Conservation (phyloP, 2,113 vertebrate genomes). For the Callipepla californica region DNA sequence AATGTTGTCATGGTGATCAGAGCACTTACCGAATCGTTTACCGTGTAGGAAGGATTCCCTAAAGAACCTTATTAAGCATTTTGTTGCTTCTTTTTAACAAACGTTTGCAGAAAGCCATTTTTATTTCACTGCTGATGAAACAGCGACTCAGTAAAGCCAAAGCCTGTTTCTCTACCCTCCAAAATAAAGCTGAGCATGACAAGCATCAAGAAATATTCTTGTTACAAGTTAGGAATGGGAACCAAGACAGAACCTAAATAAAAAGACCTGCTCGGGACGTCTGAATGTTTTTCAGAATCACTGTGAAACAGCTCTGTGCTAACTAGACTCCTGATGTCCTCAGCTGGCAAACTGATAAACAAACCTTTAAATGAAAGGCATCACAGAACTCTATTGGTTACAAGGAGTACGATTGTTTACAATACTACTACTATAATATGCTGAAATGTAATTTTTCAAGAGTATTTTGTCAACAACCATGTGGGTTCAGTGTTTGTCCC, state of each 20-base stretch:
- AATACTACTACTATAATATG: neutral
- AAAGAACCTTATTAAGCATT: constrained; percentile 51
- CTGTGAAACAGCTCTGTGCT: neutral
- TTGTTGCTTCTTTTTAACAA: constrained; percentile 33
- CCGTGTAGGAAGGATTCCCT: constrained; percentile 65
- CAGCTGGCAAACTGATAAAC: neutral
- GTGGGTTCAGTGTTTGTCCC: neutral
- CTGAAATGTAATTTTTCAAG: neutral
- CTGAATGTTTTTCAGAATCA: neutral
- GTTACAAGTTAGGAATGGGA: neutral
- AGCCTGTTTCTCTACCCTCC: neutral
- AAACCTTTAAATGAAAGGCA: neutral
- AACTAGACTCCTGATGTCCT: neutral
- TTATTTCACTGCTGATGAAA: constrained; percentile 10
- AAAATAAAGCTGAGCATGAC: neutral
- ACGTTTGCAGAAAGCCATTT: constrained; percentile 52
- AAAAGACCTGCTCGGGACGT: neutral
- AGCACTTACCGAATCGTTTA: constrained; percentile 32
- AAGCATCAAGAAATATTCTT: neutral
- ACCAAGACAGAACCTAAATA: neutral
- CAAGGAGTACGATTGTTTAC: neutral
- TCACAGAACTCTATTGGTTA: neutral
- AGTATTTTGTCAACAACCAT: neutral
- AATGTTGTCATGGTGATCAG: constrained; percentile 70
- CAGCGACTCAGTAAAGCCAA: neutral